Evolutionary conservation across 2,797 vertebrate species (phyloP), one percentile per base, ranked within the genome.

Genomic region (Siniperca undulata): DNA sequence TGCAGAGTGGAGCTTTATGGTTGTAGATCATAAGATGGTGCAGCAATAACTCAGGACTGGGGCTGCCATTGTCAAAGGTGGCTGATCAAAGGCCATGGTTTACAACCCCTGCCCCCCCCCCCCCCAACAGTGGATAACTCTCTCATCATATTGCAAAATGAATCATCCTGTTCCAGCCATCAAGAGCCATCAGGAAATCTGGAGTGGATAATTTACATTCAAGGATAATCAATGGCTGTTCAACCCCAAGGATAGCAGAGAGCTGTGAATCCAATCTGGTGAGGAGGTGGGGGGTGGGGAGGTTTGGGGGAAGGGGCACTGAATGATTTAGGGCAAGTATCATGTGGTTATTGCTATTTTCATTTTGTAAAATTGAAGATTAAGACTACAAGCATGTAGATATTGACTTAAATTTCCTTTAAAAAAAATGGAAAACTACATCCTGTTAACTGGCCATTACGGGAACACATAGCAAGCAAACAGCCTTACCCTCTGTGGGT

Each of bases 401-500:
- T 19, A 34, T 20, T 13, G 14, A 38, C 13, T 24, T n/a, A 27
- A 62, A 19, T 52, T 11, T 44, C 20, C 50, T 38, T 34, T 12
- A 55, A 52, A 53, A 22, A 22, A 53, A 22, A 36, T 36, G 34
- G 4, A 55, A 58, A 58, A 55, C 42, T 24, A 42, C n/a, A 81
- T 22, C 10, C 24, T 69, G 40, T 40, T 59, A 48, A 77, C n/a
- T 20, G 56, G 12, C 17, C 40, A 68, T 58, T 6, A 69, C 1
- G 11, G 27, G 7, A 40, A 69, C 20, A 75, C 2, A 36, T 6
- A 38, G 8, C 10, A 11, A 7, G 3, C 17, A 40, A 27, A 55
- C 20, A 55, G 27, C 30, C 90, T 93, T 82, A 97, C 96, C 93
- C 91, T 96, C 80, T 96, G 95, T n/a, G 95, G 94, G 84, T 96